Evolutionary conservation across 2,797 vertebrate species (phyloP).

Genomic region (Rhabdomys pumilio): DNA sequence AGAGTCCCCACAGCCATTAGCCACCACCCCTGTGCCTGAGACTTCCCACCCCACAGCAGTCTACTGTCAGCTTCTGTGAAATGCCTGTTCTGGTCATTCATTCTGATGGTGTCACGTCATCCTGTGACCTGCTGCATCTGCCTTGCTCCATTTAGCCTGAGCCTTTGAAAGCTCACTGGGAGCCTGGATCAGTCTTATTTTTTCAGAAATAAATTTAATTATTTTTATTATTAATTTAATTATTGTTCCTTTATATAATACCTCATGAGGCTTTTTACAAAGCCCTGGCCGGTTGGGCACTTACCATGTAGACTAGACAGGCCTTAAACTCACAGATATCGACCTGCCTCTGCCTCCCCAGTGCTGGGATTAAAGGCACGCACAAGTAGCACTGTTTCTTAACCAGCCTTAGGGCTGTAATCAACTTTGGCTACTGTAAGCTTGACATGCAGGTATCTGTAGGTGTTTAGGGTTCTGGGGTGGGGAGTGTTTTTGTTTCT

Average conservation of each 20-base stretch:
- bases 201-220: not conserved
- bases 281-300: not conserved
- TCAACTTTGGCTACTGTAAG: not conserved
- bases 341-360: not conserved
- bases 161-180: not conserved
- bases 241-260: not conserved
- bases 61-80: not conserved
- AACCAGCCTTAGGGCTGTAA: not conserved
- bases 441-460: accelerated
- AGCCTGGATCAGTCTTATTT: not conserved
- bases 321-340: not conserved
- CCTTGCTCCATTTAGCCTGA: not conserved
- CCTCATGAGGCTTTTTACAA: not conserved
- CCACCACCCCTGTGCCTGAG: not conserved
- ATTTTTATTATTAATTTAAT: not conserved
- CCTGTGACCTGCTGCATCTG: not conserved
- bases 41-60: not conserved
- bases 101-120: not conserved
- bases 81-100: not conserved
- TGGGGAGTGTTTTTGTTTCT: not conserved
- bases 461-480: not conserved
- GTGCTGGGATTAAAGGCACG: too few relatives aligned
- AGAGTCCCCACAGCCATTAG: not conserved
- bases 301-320: not conserved
- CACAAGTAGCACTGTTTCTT: not conserved